Evolutionary conservation across 1,140 invertebrate genomes (phyloP).

Genomic region (Gryon sp.): DNA sequence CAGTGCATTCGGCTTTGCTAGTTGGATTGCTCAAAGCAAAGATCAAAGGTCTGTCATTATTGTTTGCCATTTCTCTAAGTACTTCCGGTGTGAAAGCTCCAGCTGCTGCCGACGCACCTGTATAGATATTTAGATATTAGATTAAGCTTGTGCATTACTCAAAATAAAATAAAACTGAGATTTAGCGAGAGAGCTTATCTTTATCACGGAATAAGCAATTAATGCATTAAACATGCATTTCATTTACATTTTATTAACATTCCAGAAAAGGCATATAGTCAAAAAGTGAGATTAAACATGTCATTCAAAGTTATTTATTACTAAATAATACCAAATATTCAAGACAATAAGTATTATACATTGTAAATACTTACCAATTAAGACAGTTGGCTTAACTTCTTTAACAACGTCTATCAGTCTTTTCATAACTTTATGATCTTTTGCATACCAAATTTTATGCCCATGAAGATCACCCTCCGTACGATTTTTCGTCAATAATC

Average conservation of each 20-base stretch:
- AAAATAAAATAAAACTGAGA: constrained; percentile 38
- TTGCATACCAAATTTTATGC: constrained; percentile 91
- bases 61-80: constrained; percentile 90
- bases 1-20: constrained; percentile 97
- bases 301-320: background rate
- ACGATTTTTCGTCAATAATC: constrained; percentile 86
- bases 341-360: background rate
- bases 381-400: constrained; percentile 89
- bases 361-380: constrained; percentile 86
- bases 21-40: constrained; percentile 98
- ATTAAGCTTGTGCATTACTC: constrained; percentile 50
- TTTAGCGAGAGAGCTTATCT: background rate
- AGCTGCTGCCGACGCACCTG: constrained; percentile 91
- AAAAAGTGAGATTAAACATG: too few species aligned
- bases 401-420: constrained; percentile 89
- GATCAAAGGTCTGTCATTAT: constrained; percentile 93
- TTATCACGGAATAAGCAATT: constrained; percentile 17
- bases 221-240: constrained; percentile 1
- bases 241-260: too few species aligned
- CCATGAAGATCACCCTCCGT: constrained; percentile 86
- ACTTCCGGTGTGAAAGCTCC: constrained; percentile 94
- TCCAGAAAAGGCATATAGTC: too few species aligned
- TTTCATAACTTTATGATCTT: constrained; percentile 88
- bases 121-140: constrained; percentile 71
- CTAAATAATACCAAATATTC: too few species aligned